Evolutionary conservation across 2,113 vertebrate genomes (phyloP), one percentile per base, ranked within the genome.

Genomic region (Eptatretus burgeri): DNA sequence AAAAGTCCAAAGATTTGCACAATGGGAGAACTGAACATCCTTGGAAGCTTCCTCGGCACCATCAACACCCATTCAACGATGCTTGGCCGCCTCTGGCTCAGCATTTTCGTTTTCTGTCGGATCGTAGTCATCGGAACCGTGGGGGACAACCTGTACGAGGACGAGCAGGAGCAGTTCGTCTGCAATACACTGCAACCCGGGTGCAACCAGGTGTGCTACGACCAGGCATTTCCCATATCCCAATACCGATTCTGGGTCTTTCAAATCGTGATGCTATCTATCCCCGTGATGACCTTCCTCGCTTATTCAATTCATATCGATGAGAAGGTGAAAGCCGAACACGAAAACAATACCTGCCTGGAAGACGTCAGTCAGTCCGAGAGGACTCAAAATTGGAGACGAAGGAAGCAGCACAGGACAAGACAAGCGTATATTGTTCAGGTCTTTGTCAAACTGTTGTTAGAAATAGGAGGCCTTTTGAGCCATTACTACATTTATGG

Each of bases 221-320:
- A 87, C 50, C 69, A 73, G 53, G 82, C 84, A 62, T 91, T 89
- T 71, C 86, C 87, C 5, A 79, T 93, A 70, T 93, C 87, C 62
- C 84, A 84, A 74, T 89, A 84, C 73, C 79, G 85, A 69, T 89
- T 93, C 75, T 91, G 87, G 79, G 82, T 91, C 67, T 94, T 93
- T 70, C 86, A 87, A 69, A 77, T 93, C 20, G 79, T 93, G 13
- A 76, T 85, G 53, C 80, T 94, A 13, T 84, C 83, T 1, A 82
- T 82, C 1, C 84, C 85, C 0, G 78, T 83, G 1, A 71, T 88
- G 5, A 71, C 89, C 18, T 94, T 83, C 62, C 75, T 84, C 70
- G 73, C 84, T 73, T 88, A 85, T 5, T 77, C 79, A 7, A 74
- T 79, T 73, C 84, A 85, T 73, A 80, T 78, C 10, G 70, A 74